Evolutionary conservation across 2,797 vertebrate species (phyloP), one percentile per base, ranked within the genome.

Genomic region (Mallotus villosus): DNA sequence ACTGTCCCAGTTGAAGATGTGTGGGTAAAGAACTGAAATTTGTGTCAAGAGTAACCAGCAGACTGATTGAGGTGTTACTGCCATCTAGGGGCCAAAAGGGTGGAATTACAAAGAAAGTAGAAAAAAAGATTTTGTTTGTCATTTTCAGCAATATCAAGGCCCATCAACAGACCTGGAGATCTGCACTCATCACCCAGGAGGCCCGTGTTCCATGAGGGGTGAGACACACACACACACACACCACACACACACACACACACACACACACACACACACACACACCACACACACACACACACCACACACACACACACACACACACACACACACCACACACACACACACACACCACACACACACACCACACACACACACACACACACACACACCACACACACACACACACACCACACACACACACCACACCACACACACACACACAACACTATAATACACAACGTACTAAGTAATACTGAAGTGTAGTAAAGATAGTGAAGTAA

Each of bases 161-260:
- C 82, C 89, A 0, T 92, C 94, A 72, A 97, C 94, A 1, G 85
- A 97, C 73, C 6, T 8, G n/a, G 91, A 93, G 71, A 77, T 89
- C 21, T 99, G 97, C 86, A 90, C 70, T 0, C 90, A 95, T 85
- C 97, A 98, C 73, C 94, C 95, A 0, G 97, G 97, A 0, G 90
- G 78, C 0, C 96, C 97, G 93, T 95, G 74, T 99, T 98, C 81
- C 97, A 98, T 1, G 97, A 99, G 65, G 97, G 97, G 97, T 99
- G 84, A 94, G 91, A 74, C 32, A 14, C 2, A 27, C 25, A 27
- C 25, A 27, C 25, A 27, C 25, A 25, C 25, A 27, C 25, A 27
- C 25, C 25, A 27, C 25, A 27, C 25, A 74, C 32, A 14, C 2
- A 27, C 25, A 27, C 25, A 27, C 25, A 27, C 25, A 25, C 25